Base-by-base conservation (phyloP, 2,888 invertebrate genomes). In the Adela reaumurella region DNA sequence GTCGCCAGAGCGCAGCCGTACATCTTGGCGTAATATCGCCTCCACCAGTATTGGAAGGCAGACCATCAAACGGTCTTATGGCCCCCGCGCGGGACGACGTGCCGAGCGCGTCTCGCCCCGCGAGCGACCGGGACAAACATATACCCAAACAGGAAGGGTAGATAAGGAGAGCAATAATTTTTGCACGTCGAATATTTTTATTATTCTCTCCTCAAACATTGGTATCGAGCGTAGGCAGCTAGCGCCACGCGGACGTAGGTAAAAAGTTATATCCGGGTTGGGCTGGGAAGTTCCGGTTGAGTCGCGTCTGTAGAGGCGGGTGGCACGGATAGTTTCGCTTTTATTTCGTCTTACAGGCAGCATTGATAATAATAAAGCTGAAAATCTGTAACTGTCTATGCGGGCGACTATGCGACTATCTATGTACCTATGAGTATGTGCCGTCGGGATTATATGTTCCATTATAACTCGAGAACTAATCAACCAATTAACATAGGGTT, bases 61-160 rank as follows among this genome's bases (percentile, higher is more conserved):
- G 79, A 79, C 65, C 79, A 80, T 80, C 80, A 80, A 80, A 79
- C 73, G 68, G 55, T 62, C 76, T 77, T 77, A 76, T 74, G 65
- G 69, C 70, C 73, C 70, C 70, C 46, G 43, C 49, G 50, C 47
- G 51, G 43, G 48, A 46, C 72, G 76, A 74, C 77, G 79, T 77
- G 76, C 71, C 65, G 70, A 55, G 65, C 63, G 68, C 63, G 5
- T 61, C 63, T 54, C 62, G 56, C 64, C 60, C 62, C 53, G 56
- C 51, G 67, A 71, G 55, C 63, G 66, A 64, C 76, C 74, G 59
- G 57, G 63, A 46, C 46, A 47, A 8, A 52, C 49, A 46, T 11
- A 61, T 24, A 29, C 43, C 45, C 44, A 41, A 45, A 41, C 56
- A 57, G 61, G 68, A 57, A 59, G 54, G 62, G 55, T 51, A 59